Percentiles rank a stretch among this genome's conserved stretches.
Evolutionary conservation across 1,140 invertebrate genomes (phyloP).

Genomic region (Formica selysi): DNA sequence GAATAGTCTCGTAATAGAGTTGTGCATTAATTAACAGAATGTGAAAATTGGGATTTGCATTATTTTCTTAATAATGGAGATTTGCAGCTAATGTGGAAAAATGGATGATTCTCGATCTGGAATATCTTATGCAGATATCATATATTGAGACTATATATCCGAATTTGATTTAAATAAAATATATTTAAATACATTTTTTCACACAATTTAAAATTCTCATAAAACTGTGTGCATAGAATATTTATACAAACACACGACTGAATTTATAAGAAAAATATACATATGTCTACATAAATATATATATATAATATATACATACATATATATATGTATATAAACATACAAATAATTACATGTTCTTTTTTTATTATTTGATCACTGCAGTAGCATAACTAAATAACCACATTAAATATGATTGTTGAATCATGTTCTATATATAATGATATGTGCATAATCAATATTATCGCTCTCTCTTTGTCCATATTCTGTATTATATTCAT

Average conservation of each 20-base stretch:
- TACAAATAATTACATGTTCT: slow-evolving; percentile 9
- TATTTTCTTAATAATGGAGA: slow-evolving; percentile 7
- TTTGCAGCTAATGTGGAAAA: slow-evolving; percentile 11
- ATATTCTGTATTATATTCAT: slow-evolving; percentile 78
- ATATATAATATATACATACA: slow-evolving; percentile 28
- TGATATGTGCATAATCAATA: slow-evolving; percentile 68
- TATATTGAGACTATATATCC: slow-evolving; percentile 27
- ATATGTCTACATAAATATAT: slow-evolving; percentile 67
- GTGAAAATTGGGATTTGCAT: slow-evolving; percentile 31
- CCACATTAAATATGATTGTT: slow-evolving; percentile 44
- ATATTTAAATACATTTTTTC: slow-evolving; percentile 65
- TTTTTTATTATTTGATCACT: slow-evolving; percentile 61
- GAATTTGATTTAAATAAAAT: slow-evolving; percentile 63
- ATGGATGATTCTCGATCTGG: not conserved
- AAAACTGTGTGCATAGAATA: slow-evolving; percentile 60
- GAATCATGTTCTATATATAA: slow-evolving; percentile 54
- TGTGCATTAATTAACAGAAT: slow-evolving; percentile 31
- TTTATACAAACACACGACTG: slow-evolving; percentile 72
- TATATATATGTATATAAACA: slow-evolving; percentile 10
- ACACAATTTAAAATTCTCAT: slow-evolving; percentile 53
- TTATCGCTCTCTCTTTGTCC: slow-evolving; percentile 61
- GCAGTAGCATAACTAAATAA: slow-evolving; percentile 66
- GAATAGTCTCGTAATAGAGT: slow-evolving; percentile 23
- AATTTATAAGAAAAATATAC: slow-evolving; percentile 69
- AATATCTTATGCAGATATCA: slow-evolving; percentile 11